Evolutionary conservation across 2,113 vertebrate genomes (phyloP), one percentile per base, ranked within the genome.

Genomic region (Himantopus leucocephalus): DNA sequence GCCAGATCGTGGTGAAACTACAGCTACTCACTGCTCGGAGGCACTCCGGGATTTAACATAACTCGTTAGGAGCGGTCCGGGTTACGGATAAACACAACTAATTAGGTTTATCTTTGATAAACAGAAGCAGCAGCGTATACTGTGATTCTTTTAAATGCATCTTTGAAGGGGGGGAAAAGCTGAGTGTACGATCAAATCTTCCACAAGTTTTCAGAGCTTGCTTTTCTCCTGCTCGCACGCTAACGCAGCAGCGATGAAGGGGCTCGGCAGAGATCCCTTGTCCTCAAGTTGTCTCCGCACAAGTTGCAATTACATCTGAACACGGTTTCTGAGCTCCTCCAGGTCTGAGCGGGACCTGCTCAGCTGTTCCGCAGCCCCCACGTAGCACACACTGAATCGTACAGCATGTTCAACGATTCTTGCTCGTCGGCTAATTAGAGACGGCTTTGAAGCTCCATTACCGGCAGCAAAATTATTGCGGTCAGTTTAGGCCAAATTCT

Each of bases 401-500:
- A 90, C 94, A 70, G 82, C 90, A 3, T 93, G 92, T 93, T 95
- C 97, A 96, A 97, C 94, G 94, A 96, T 88, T 95, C 94, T 88
- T 94, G 66, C 89, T 95, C 48, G 48, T 56, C 90, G 84, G 85
- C 94, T 98, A 97, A 97, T 98, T 97, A 98, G 94, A 88, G 95
- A 79, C 67, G 80, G 85, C 94, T 97, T 96, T 92, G 96, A 93
- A 95, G 94, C 90, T 96, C 94, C 96, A 96, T 97, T 97, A 95
- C 93, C 89, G 80, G 91, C 95, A 91, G 90, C 90, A 93, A 97
- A 97, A 97, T 96, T 82, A 94, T 94, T 92, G 96, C 91, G 90
- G 96, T 90, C 94, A 92, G 87, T 96, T 92, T 85, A 96, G 96
- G 96, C 96, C 96, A 96, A 93, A 92, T 96, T 93, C 97, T 94